phyloP scores from a whole-genome alignment of 2,888 invertebrate species.

The Coenonympha arcania region DNA sequence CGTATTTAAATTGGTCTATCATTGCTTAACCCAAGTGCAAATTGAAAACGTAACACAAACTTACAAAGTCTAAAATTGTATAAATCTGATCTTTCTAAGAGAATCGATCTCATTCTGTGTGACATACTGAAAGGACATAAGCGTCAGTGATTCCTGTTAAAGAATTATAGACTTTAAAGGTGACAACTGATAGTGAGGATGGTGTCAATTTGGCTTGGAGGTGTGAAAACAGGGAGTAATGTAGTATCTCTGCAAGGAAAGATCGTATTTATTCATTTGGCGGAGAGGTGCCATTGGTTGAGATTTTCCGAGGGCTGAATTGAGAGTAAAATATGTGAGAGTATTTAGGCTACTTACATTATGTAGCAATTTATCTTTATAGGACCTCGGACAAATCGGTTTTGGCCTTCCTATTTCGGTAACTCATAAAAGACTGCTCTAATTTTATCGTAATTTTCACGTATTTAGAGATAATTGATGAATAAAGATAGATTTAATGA shows the following conservation, averaged over 20 bases:
- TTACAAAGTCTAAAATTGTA: constrained; percentile 30
- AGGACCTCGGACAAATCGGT: not conserved
- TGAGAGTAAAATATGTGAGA: too few species aligned
- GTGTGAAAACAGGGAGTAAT: constrained; percentile 43
- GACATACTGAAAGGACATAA: constrained; percentile 38
- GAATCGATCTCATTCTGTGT: constrained; percentile 65
- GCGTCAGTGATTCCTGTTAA: constrained; percentile 26
- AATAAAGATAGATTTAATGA: too few species aligned
- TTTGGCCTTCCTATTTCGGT: too few species aligned
- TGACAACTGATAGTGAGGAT: not conserved
- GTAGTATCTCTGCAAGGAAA: constrained; percentile 58
- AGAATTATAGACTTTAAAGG: constrained; percentile 32
- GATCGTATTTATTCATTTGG: constrained; percentile 44
- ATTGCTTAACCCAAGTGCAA: constrained; percentile 34
- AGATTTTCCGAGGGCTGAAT: constrained; percentile 34
- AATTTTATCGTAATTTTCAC: too few species aligned
- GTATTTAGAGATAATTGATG: too few species aligned
- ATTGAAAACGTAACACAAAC: constrained; percentile 24
- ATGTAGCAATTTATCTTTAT: not conserved
- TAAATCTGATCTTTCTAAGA: constrained; percentile 44
- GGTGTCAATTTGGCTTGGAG: constrained; percentile 33
- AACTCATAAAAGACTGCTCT: too few species aligned
- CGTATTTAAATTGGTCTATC: constrained; percentile 68
- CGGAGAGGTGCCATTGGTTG: constrained; percentile 47
- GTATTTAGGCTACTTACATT: too few species aligned